These are phyloP conservation scores for Mixornis gularis DNA, from an alignment of 2,113 vertebrate genomes.

Conservation along the genomic window DNA sequence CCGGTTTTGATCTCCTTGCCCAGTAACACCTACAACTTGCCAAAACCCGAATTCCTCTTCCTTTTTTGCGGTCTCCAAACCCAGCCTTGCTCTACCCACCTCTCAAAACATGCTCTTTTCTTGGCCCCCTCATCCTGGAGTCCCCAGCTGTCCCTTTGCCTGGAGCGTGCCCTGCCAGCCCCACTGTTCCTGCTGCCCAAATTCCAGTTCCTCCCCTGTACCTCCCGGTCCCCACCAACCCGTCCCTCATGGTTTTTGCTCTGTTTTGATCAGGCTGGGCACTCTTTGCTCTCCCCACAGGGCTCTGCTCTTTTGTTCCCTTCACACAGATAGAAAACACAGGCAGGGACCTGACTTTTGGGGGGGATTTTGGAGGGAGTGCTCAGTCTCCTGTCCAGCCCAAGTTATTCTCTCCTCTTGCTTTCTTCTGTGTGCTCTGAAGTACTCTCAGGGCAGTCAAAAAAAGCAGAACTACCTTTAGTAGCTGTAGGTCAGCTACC, in stretches of 20 bases:
- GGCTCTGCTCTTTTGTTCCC: not conserved
- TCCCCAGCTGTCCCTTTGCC: not conserved
- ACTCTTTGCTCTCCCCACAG: not conserved
- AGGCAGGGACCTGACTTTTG: not conserved
- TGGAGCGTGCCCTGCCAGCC: not conserved
- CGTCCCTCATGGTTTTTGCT: fast-evolving
- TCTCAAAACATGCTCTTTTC: not conserved
- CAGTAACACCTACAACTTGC: not conserved
- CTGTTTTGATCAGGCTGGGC: not conserved
- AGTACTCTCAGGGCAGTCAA: not conserved
- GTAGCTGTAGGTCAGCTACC: not conserved
- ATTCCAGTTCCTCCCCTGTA: fast-evolving
- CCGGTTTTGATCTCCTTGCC: not conserved
- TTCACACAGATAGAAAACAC: not conserved
- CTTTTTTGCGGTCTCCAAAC: not conserved
- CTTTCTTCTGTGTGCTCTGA: not conserved
- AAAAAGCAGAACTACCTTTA: not conserved
- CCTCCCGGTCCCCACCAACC: fast-evolving
- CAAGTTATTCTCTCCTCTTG: not conserved
- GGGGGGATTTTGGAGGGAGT: not conserved
- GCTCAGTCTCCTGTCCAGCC: not conserved
- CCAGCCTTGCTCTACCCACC: not conserved
- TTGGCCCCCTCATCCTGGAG: fast-evolving
- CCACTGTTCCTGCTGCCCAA: not conserved
- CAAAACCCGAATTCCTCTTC: not conserved